phyloP scores from a whole-genome alignment of 2,113 vertebrate genomes.

The Willisornis vidua region DNA sequence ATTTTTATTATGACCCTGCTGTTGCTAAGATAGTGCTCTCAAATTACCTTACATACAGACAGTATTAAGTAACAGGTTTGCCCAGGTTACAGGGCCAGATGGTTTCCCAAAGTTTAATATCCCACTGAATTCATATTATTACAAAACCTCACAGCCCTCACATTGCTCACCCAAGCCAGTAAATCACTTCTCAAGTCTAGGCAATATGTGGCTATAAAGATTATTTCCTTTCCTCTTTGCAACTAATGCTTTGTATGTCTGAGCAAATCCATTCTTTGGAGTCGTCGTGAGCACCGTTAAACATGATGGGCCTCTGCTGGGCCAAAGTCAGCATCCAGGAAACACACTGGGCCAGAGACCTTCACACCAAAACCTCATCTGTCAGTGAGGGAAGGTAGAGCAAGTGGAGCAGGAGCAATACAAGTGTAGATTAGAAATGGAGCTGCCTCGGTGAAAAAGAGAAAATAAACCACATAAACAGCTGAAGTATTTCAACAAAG shows the following conservation, averaged over 20 bases:
- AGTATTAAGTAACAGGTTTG: background rate
- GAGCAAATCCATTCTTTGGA: background rate
- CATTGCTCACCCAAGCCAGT: background rate
- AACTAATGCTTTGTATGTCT: background rate
- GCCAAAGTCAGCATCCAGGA: background rate
- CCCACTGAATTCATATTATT: background rate
- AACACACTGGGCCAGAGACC: background rate
- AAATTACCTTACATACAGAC: background rate
- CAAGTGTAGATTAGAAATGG: background rate
- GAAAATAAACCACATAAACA: background rate
- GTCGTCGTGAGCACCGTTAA: rapidly evolving
- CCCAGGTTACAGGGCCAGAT: background rate
- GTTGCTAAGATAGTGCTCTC: constrained; percentile 9
- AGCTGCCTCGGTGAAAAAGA: background rate
- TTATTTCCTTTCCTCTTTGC: background rate
- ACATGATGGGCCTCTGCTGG: background rate
- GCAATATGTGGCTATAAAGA: background rate
- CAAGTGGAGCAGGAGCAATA: background rate
- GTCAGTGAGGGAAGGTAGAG: background rate
- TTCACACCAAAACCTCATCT: background rate
- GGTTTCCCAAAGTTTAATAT: background rate
- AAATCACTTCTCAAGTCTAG: background rate
- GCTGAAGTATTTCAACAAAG: background rate
- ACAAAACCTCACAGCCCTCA: background rate
- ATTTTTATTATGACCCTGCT: constrained; percentile 19